These are phyloP conservation scores for Trachythela sp. DNA, from an alignment of 64 coral and sea anemone species.

Conservation along the genomic window DNA sequence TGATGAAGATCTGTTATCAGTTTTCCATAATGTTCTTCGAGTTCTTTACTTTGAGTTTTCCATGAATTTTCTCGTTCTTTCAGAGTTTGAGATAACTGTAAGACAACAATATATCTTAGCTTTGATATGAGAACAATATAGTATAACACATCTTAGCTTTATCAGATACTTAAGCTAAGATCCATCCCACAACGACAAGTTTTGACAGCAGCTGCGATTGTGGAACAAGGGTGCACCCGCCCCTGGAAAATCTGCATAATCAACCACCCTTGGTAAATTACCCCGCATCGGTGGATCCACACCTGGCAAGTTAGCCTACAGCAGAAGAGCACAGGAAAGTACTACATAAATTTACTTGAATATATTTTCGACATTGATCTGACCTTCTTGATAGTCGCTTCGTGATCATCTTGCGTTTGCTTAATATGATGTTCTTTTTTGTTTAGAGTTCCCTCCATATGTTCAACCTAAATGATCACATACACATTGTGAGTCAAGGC, in stretches of 20 bases:
- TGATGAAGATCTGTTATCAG: constrained; percentile 68
- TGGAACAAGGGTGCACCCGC: not conserved
- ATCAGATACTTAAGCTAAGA: too few species aligned
- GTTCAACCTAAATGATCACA: constrained; percentile 47
- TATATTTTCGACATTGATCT: not conserved
- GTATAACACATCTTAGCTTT: too few species aligned
- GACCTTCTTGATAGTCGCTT: constrained; percentile 86
- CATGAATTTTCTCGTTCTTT: constrained; percentile 78
- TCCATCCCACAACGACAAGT: too few species aligned
- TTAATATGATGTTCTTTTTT: constrained; percentile 65
- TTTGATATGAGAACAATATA: too few species aligned
- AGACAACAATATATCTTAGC: too few species aligned
- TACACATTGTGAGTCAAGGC: not conserved
- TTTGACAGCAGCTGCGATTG: too few species aligned
- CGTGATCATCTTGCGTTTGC: constrained; percentile 58
- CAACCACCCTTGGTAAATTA: too few species aligned
- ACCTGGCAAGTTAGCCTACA: too few species aligned
- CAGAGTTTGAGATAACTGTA: constrained; percentile 66
- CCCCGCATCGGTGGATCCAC: too few species aligned
- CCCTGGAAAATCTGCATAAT: not conserved
- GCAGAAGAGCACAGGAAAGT: too few species aligned
- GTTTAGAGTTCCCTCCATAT: constrained; percentile 63
- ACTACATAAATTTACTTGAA: too few species aligned
- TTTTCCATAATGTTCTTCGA: constrained; percentile 72
- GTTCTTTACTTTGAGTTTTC: constrained; percentile 72